phyloP scores from a whole-genome alignment of 2,888 invertebrate genomes.

The Apotomis turbidana region DNA sequence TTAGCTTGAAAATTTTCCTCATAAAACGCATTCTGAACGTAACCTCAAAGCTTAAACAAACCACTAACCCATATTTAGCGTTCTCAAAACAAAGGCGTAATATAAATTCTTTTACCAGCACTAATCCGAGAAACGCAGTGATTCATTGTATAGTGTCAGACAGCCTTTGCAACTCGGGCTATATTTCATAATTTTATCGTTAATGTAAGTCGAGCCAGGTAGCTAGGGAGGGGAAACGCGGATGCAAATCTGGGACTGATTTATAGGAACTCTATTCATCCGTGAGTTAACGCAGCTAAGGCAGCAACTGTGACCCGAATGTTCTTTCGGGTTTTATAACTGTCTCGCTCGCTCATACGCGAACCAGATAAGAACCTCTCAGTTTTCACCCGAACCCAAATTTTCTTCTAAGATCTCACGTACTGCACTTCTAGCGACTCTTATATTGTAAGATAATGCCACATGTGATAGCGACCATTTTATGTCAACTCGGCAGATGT shows the following conservation, averaged over 20 bases:
- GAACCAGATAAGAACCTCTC: too few species aligned
- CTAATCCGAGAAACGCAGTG: constrained; percentile 50
- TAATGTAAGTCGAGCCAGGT: constrained; percentile 69
- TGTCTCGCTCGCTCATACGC: too few species aligned
- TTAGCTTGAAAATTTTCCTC: neutral
- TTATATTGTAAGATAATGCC: too few species aligned
- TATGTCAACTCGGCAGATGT: too few species aligned
- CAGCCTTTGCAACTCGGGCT: constrained; percentile 49
- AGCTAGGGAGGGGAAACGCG: constrained; percentile 54
- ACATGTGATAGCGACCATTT: too few species aligned
- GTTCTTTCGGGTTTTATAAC: too few species aligned
- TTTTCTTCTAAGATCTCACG: too few species aligned
- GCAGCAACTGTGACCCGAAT: too few species aligned
- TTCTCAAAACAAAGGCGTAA: constrained; percentile 31
- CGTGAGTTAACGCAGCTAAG: too few species aligned
- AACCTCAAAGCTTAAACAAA: constrained; percentile 23
- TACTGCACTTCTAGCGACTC: too few species aligned
- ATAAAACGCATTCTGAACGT: constrained; percentile 4
- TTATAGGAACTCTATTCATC: too few species aligned
- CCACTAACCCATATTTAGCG: constrained; percentile 29
- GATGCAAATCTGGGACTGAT: constrained; percentile 7
- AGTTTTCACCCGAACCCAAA: too few species aligned
- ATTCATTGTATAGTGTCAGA: constrained; percentile 42
- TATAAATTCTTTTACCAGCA: constrained; percentile 44
- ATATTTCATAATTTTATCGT: constrained; percentile 78